Evolutionary conservation across 2,888 invertebrate species (phyloP).

Genomic region (Hypomecis atomaria): DNA sequence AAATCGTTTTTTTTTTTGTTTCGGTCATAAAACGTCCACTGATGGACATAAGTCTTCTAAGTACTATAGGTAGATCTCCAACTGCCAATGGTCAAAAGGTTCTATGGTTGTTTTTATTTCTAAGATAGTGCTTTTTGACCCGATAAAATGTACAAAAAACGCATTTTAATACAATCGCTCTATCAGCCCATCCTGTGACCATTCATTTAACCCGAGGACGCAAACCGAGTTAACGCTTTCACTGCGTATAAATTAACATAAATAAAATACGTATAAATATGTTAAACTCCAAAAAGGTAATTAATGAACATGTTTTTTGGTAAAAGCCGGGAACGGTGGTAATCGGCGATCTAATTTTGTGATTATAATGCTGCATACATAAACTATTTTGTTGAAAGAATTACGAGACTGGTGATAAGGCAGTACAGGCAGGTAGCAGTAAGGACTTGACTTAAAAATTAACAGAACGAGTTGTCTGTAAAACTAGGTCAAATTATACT

Average conservation of each 20-base stretch:
- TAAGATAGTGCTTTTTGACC: constrained; percentile 10
- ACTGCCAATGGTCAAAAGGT: background rate
- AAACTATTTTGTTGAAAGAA: constrained; percentile 55
- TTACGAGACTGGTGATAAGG: constrained; percentile 45
- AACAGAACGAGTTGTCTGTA: too few species aligned
- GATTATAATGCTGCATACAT: constrained; percentile 57
- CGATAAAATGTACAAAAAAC: constrained; percentile 8
- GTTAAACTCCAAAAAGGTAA: constrained; percentile 59
- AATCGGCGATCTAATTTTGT: constrained; percentile 60
- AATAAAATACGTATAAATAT: constrained; percentile 50
- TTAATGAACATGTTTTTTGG: constrained; percentile 64
- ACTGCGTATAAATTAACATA: constrained; percentile 75
- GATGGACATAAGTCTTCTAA: too few species aligned
- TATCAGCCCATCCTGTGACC: constrained; percentile 26
- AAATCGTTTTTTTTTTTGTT: too few species aligned
- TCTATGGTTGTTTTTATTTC: background rate
- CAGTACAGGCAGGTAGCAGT: constrained; percentile 9
- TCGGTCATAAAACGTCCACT: too few species aligned
- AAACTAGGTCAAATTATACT: too few species aligned
- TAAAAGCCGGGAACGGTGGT: constrained; percentile 62
- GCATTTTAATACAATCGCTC: constrained; percentile 11
- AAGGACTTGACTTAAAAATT: constrained; percentile 1
- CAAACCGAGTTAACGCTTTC: constrained; percentile 70
- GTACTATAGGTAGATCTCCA: too few species aligned
- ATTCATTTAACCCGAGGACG: constrained; percentile 32